Evolutionary conservation across 2,888 invertebrate genomes (phyloP), one percentile per base, ranked within the genome.

Genomic region (Thereva unica): DNA sequence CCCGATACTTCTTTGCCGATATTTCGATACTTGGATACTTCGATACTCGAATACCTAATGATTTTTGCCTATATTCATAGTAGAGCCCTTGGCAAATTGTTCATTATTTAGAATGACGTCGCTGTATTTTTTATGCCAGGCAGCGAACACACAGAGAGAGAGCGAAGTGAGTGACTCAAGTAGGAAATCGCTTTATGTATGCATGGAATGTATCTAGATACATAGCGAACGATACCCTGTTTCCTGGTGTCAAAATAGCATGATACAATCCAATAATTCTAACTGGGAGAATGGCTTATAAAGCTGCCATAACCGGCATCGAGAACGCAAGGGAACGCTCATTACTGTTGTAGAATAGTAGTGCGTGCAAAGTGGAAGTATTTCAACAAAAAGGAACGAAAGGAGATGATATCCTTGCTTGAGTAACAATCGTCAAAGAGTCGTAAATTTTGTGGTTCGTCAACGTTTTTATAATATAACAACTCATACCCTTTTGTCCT

Each of bases 191-290:
- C 23, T 40, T 61, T 61, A 61, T 42, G 45, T 50, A 10, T 34
- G 45, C 34, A 42, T 44, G 64, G 45, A 61, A 44, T 41, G 55
- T 41, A 41, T 41, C 40, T 55, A 55, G 38, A 38, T 38, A 35
- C 45, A 10, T 47, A 45, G 47, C 59, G 49, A 12, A 35, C 23
- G 49, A 47, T 47, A 59, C 49, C 47, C 59, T 47, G 59, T 47
- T 59, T 59, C 59, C 59, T 47, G 59, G 64, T 64, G 64, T 64
- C 64, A 53, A 64, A 64, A 64, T 64, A 64, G 64, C 64, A 64
- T 64, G 64, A 64, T 42, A 64, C 34, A 44, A 53, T 53, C 53
- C 64, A 64, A 64, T 64, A 59, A 59, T 53, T 42, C 53, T 44
- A 53, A 41, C 44, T 10, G 53, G 53, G 42, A 41, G 37, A 64